Percentiles rank a stretch among this genome's conserved stretches.
These are phyloP conservation scores for Gryllus bimaculatus DNA, from an alignment of 1,140 invertebrate species.

Conservation along the genomic window DNA sequence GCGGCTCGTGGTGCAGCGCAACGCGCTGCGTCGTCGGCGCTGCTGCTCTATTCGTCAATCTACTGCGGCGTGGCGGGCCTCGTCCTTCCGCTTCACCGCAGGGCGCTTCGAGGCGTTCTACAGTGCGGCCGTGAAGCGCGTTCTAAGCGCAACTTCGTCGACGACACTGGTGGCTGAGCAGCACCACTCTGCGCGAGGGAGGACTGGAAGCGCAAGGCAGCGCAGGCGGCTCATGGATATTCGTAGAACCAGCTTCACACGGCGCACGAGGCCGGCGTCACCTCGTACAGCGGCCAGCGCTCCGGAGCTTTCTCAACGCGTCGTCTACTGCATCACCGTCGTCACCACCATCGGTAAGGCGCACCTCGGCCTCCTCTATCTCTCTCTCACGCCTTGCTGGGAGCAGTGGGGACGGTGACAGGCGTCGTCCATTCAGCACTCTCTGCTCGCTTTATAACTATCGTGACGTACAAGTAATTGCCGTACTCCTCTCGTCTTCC, in stretches of 20 bases:
- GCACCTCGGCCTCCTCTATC: background rate
- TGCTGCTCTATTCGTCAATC: constrained; percentile 55
- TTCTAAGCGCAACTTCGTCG: constrained; percentile 77
- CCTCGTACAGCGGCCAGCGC: constrained; percentile 67
- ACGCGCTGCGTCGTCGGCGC: constrained; percentile 54
- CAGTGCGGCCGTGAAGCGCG: constrained; percentile 74
- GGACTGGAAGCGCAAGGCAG: constrained; percentile 78
- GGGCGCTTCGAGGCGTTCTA: constrained; percentile 74
- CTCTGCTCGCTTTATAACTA: too few species aligned
- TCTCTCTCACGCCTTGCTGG: background rate
- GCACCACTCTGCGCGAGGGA: constrained; percentile 72
- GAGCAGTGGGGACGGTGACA: background rate
- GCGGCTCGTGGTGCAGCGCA: constrained; percentile 45
- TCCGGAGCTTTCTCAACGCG: constrained; percentile 84
- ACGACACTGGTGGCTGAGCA: constrained; percentile 66
- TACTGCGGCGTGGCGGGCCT: constrained; percentile 69
- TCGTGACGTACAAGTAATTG: too few species aligned
- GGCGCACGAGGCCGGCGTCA: constrained; percentile 70
- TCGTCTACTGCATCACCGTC: constrained; percentile 85
- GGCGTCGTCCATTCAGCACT: too few species aligned
- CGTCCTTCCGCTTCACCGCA: constrained; percentile 66
- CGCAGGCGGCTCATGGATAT: constrained; percentile 67
- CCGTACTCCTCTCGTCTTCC: too few species aligned
- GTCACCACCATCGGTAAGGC: constrained; percentile 86
- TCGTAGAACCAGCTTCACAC: constrained; percentile 77